Evolutionary conservation across 1,140 invertebrate species (phyloP).

Genomic region (Dryas iulia): DNA sequence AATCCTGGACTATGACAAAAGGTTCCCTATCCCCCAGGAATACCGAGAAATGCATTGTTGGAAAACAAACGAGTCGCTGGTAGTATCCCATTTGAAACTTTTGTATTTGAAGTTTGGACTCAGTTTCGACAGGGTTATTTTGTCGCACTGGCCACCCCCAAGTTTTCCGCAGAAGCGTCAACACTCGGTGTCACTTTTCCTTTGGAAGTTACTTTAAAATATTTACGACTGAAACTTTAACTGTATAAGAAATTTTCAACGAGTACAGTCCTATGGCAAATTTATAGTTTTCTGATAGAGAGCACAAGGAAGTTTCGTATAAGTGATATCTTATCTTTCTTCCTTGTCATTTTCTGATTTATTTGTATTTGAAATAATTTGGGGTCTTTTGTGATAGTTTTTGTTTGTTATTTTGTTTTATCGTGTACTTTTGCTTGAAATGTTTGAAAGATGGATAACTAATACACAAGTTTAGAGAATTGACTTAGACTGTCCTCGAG

Average conservation of each 20-base stretch:
- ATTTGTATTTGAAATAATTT: constrained; percentile 53
- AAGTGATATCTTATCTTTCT: constrained; percentile 59
- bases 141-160: constrained; percentile 58
- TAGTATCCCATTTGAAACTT: constrained; percentile 54
- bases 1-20: constrained; percentile 47
- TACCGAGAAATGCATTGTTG: constrained; percentile 48
- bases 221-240: constrained; percentile 67
- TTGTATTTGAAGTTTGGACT: constrained; percentile 62
- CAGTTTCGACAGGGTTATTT: constrained; percentile 63
- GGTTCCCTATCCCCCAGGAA: constrained; percentile 41
- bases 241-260: constrained; percentile 58
- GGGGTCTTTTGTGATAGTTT: constrained; percentile 12
- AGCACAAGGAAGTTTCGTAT: constrained; percentile 50
- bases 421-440: not conserved
- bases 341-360: constrained; percentile 56
- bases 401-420: constrained; percentile 28
- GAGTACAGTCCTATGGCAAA: constrained; percentile 52
- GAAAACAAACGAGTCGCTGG: constrained; percentile 51
- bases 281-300: constrained; percentile 62
- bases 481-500: not conserved
- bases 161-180: constrained; percentile 60
- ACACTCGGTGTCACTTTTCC: constrained; percentile 68
- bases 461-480: not conserved
- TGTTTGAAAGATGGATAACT: not conserved
- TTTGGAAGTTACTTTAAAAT: constrained; percentile 71